These are phyloP conservation scores for Eospalax fontanierii DNA, from an alignment of 2,797 vertebrate genomes.

Conservation along the genomic window DNA sequence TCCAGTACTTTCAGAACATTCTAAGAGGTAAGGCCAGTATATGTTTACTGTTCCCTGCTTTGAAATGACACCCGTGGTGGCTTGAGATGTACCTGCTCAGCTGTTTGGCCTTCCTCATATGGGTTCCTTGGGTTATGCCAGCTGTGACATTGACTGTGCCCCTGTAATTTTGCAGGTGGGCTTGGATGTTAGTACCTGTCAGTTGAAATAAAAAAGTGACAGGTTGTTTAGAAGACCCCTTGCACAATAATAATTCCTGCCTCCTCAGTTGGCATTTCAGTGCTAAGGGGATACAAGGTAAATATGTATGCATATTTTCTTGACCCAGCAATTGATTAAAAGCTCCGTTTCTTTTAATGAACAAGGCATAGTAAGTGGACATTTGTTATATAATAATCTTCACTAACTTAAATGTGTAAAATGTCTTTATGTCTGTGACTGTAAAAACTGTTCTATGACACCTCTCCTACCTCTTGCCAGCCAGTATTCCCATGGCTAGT, in stretches of 20 bases:
- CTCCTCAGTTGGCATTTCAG: neutral
- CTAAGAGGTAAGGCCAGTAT: constrained; percentile 90
- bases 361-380: neutral
- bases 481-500: neutral
- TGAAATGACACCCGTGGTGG: accelerated
- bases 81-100: neutral
- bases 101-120: neutral
- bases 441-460: neutral
- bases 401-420: neutral
- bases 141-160: neutral
- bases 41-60: neutral
- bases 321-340: neutral
- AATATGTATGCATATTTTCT: neutral
- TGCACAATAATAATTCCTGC: accelerated
- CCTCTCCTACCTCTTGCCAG: neutral
- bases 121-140: neutral
- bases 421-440: neutral
- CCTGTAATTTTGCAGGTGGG: neutral
- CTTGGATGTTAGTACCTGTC: neutral
- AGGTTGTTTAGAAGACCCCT: neutral
- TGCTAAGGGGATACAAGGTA: neutral
- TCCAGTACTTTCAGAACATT: constrained; percentile 93
- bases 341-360: neutral
- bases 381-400: neutral
- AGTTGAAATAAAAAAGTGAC: neutral